Evolutionary conservation across 2,113 vertebrate species (phyloP), one percentile per base, ranked within the genome.

Genomic region (Poicephalus meyeri): DNA sequence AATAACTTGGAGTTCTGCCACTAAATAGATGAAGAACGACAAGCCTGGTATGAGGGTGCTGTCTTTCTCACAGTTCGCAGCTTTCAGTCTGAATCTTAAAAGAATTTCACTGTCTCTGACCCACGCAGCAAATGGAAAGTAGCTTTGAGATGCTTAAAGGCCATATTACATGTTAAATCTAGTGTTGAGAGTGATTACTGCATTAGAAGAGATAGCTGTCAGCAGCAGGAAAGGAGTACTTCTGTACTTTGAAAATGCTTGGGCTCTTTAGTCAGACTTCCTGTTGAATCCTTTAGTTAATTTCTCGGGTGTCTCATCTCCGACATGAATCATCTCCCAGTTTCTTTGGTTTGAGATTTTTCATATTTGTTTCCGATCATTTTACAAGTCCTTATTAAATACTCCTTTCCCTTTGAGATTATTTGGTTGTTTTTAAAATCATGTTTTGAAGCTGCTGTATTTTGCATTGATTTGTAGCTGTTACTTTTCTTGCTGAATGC

Each of bases 1-100:
- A 76, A 93, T 97, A 94, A 94, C 95, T 93, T 98, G 97, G 97
- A 97, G 93, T 94, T 91, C 93, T 96, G 95, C 97, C 97, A 97
- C 7, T 3, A 89, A 91, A 89, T 60, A 81, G 92, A 97, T 95
- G 95, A 89, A 93, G 85, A 95, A 56, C 72, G 87, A 68, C 52
- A 85, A 95, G 52, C 86, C 50, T 44, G 31, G 60, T 46, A 42
- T 61, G 50, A 87, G 44, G 83, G 42, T 90, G 84, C 64, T 80
- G 81, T 60, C 78, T 64, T 91, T 71, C 64, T 93, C 23, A 50
- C 49, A 61, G 19, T 72, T 76, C 46, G 60, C 74, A 88, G 66
- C 55, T 91, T 93, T 86, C 73, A 50, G 4, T 37, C 86, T 83
- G 56, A 85, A 64, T 71, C 76, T 49, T 83, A 74, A 82, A 70